Evolutionary conservation across 2,888 invertebrate species (phyloP).

Genomic region (Cantharis flavilabris): DNA sequence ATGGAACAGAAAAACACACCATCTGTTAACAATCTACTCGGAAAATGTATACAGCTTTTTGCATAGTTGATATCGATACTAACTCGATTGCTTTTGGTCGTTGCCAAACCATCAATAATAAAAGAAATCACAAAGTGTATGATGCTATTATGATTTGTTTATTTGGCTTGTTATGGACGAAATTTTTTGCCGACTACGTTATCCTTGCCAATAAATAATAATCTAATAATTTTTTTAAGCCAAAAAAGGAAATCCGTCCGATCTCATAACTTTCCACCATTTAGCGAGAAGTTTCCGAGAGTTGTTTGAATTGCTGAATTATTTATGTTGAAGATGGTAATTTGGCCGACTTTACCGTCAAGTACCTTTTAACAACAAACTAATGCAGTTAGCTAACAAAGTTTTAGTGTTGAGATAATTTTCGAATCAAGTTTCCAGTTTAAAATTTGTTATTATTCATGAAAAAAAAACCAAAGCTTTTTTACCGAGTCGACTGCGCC

Average conservation of each 20-base stretch:
- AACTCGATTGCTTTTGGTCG: constrained; percentile 20
- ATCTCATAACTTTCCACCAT: not conserved
- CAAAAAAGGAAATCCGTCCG: not conserved
- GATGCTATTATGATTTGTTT: not conserved
- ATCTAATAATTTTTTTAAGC: too few relatives aligned
- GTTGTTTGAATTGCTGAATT: constrained; percentile 39
- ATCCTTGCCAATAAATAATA: not conserved
- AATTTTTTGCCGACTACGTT: not conserved
- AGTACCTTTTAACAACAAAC: constrained; percentile 33
- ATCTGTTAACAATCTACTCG: constrained; percentile 56
- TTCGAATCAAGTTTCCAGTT: not conserved
- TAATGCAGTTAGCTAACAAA: constrained; percentile 25
- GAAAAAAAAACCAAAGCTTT: not conserved
- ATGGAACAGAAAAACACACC: constrained; percentile 59
- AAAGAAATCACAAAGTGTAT: not conserved
- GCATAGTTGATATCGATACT: constrained; percentile 31
- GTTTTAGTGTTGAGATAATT: constrained; percentile 9
- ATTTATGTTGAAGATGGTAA: constrained; percentile 48
- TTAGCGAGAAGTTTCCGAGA: not conserved
- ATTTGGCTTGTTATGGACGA: not conserved
- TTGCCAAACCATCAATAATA: constrained; percentile 17
- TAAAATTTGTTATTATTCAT: not conserved
- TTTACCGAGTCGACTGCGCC: not conserved
- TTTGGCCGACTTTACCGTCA: constrained; percentile 42
- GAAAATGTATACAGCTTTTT: constrained; percentile 33